Evolutionary conservation across 1,140 invertebrate genomes (phyloP), one percentile per base, ranked within the genome.

Genomic region (Conus betulinus): DNA sequence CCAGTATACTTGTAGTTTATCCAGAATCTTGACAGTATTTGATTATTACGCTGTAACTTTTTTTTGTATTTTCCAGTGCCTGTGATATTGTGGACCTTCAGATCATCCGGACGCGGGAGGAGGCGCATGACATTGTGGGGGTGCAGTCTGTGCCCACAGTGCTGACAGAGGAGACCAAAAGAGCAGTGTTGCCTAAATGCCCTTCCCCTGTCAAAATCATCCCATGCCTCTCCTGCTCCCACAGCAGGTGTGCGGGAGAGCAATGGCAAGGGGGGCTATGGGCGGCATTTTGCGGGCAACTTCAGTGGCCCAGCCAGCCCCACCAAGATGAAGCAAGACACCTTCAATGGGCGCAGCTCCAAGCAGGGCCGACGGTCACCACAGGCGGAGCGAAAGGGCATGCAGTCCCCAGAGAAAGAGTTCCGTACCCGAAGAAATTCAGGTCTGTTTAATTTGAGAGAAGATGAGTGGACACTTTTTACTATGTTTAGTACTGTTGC

Each of bases 61-160:
- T 39, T 39, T 39, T 60, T 8, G 8, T 60, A 15, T 81, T 89
- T 95, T 96, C 81, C 92, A 97, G 97, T 91, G 96, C 96, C 76
- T 95, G 94, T 89, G 96, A 97, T 91, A 97, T 97, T 89, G 88
- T 95, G 88, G 95, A 96, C 85, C 93, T 97, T 88, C 96, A 96
- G 91, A 96, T 97, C 90, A 96, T 97, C 84, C 96, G 96, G 5
- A 96, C 95, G 67, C 94, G 96, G 82, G 93, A 95, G 67, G 94
- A 95, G 94, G 97, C 89, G 15, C 95, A 94, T 55, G 95, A 96
- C 15, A 96, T 91, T 63, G 63, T 92, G 11, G 87, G 87, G 5
- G 92, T 92, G 39, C 87, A 91, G 25, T 85, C 92, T 5, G 93
- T 93, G 3, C 93, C 93, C 5, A 93, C 91, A 52, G 93, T 92